Evolutionary conservation across 92 coral and sea anemone species (phyloP), one percentile per base, ranked within the genome.

Genomic region (Scolanthus callimorphus): DNA sequence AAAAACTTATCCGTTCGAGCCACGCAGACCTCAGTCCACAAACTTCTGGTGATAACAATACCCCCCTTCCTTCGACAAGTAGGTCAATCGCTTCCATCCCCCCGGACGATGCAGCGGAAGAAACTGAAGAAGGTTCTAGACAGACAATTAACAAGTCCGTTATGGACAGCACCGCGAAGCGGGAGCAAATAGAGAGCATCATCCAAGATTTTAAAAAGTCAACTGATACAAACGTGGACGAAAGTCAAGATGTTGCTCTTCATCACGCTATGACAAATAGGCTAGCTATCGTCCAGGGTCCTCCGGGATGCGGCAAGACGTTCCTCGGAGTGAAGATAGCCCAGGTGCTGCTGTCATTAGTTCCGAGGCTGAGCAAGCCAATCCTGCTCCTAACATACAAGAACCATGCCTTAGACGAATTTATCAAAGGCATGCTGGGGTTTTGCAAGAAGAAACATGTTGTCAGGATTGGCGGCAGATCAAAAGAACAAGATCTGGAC

Each of bases 381-480:
- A 51, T 64, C 39, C 54, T 64, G 54, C 62, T 64, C 15, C 41
- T 64, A 60, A 64, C 71, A 31, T 64, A 64, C 71, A 64, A 64
- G 62, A 64, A 64, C 62, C 71, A 64, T 39, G 71, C 71, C 8
- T 49, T 64, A 17, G 71, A 64, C 60, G 71, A 64, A 41, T 64
- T 64, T 60, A 45, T 64, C 11, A 50, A 49, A 50, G 54, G 25
- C 60, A 64, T 64, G 71, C 54, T 64, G 19, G 46, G 50, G 15
- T 64, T 64, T 26, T 64, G 71, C 22, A 23, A 17, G 0, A 49
- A 3, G 31, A 31, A 64, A 25, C 47, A 64, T 39, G 41, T 64
- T 6, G 71, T 64, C 3, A 25, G 71, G 1, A 64, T 64, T 29
- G 71, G 71, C 1, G 59, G 71, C 19, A 64, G 71, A 49, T 64